These are phyloP conservation scores for Luscinia megarhynchos DNA, from an alignment of 2,797 vertebrate genomes.

Conservation along the genomic window DNA sequence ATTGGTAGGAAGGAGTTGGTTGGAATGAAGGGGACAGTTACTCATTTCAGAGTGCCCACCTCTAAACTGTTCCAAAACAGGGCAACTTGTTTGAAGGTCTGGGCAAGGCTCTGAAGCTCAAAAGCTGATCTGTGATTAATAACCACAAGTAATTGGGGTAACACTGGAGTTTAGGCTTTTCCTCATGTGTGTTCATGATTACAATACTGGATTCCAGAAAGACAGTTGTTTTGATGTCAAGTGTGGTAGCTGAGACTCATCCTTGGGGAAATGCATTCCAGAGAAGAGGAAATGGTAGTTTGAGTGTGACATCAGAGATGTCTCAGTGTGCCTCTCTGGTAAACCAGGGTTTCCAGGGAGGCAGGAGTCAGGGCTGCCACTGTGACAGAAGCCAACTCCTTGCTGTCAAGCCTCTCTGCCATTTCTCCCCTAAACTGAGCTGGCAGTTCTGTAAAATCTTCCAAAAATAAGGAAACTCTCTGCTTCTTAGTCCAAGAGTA, in stretches of 20 bases:
- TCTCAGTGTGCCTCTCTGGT: background rate
- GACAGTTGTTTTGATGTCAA: background rate
- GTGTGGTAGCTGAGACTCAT: background rate
- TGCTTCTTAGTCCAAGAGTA: background rate
- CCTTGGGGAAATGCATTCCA: fast-evolving
- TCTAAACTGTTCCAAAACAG: background rate
- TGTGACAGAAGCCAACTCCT: fast-evolving
- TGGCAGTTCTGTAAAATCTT: background rate
- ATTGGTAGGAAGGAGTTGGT: background rate
- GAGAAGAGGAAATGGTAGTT: background rate
- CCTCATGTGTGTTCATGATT: background rate
- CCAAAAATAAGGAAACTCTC: background rate
- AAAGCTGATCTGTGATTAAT: background rate
- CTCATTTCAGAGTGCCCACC: background rate
- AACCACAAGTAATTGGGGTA: background rate
- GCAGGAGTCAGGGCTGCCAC: background rate
- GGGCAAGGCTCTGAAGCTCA: background rate
- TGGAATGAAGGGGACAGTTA: background rate
- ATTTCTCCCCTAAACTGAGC: background rate
- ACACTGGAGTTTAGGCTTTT: background rate
- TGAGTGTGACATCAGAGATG: background rate
- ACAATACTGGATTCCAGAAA: background rate
- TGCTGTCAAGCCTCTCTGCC: background rate
- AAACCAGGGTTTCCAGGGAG: background rate
- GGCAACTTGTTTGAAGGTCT: background rate